These are phyloP conservation scores for Asbolus verrucosus DNA, from an alignment of 1,140 invertebrate genomes.

Conservation along the genomic window DNA sequence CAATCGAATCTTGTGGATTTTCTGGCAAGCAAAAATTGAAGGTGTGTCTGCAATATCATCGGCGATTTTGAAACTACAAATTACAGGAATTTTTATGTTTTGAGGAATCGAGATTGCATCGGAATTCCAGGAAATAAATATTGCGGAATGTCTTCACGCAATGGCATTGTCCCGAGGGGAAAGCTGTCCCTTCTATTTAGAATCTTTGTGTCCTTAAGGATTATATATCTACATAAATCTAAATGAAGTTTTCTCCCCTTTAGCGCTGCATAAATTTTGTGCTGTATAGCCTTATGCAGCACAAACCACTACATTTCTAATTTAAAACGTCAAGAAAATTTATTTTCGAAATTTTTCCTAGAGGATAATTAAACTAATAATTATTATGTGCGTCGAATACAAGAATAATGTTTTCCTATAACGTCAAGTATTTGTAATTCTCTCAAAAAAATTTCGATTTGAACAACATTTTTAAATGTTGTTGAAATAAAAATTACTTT, in stretches of 20 bases:
- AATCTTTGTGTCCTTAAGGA: not conserved
- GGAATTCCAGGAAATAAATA: not conserved
- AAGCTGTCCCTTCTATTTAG: not conserved
- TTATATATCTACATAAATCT: not conserved
- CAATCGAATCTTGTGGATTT: not conserved
- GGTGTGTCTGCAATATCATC: slow-evolving; percentile 1
- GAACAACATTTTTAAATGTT: too few relatives aligned
- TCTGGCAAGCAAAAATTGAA: not conserved
- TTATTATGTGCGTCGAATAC: too few relatives aligned
- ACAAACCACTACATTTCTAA: too few relatives aligned
- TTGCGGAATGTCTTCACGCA: not conserved
- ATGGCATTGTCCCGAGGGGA: too few relatives aligned
- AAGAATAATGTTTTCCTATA: too few relatives aligned
- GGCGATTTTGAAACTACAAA: slow-evolving; percentile 1
- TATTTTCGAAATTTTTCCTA: too few relatives aligned
- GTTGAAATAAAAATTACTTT: too few relatives aligned
- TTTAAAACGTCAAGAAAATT: not conserved
- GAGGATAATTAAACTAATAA: too few relatives aligned
- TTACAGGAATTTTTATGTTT: slow-evolving; percentile 5
- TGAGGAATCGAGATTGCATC: not conserved
- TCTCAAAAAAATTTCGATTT: too few relatives aligned
- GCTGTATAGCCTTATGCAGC: too few relatives aligned
- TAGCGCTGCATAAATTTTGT: not conserved
- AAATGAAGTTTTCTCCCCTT: not conserved
- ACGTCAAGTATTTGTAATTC: too few relatives aligned